Conservation (phyloP, 2,888 invertebrate genomes). For the Aradus depressus region DNA sequence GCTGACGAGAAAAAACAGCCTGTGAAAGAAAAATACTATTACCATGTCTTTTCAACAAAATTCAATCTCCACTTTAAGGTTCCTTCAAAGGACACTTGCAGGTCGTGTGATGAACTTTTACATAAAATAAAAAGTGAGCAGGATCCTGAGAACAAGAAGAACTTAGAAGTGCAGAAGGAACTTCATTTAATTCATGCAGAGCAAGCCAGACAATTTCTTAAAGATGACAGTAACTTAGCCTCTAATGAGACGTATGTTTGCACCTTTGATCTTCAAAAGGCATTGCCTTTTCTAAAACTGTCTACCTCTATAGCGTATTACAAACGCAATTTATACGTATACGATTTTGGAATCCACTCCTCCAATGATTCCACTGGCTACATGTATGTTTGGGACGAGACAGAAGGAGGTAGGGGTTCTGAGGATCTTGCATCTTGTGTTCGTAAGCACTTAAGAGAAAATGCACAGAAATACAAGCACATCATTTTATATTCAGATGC, state of each 20-base stretch:
- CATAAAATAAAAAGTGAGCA: conserved; percentile 8
- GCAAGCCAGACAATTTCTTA: conserved; percentile 8
- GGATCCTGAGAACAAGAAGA: conserved; percentile 2
- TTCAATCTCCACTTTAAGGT: conserved; percentile 13
- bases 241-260: conserved; percentile 1
- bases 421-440: conserved; percentile 31
- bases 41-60: conserved; percentile 5
- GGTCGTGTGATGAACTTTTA: conserved; percentile 6
- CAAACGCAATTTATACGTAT: conserved; percentile 32
- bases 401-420: neutral
- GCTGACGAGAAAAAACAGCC: too few relatives aligned
- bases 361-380: conserved; percentile 29
- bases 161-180: conserved; percentile 9
- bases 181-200: conserved; percentile 16
- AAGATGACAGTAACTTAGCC: neutral
- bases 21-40: too few relatives aligned
- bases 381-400: neutral
- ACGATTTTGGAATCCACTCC: conserved; percentile 32
- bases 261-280: conserved; percentile 29
- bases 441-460: conserved; percentile 25
- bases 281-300: conserved; percentile 30
- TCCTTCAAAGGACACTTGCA: conserved; percentile 12
- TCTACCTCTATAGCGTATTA: conserved; percentile 32
- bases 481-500: conserved; percentile 33
- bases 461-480: conserved; percentile 20